A percentile compares a stretch with the other conserved stretches of the same genome.
These are phyloP conservation scores for Pelvicachromis taeniatus DNA, from an alignment of 2,113 vertebrate species.

Conservation along the genomic window DNA sequence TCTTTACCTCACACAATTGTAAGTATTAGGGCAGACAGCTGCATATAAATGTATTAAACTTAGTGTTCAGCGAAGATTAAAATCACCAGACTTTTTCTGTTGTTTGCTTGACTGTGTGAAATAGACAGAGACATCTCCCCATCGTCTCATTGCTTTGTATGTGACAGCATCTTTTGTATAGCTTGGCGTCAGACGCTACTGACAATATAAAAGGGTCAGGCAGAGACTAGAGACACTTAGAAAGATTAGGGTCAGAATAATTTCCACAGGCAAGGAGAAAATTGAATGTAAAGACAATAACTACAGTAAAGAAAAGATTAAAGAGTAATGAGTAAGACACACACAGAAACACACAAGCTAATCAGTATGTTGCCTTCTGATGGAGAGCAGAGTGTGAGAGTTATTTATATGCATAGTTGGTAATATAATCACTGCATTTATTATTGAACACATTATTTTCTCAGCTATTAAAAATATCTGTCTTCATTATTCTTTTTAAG, in stretches of 20 bases:
- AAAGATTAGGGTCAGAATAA: slow-evolving; percentile 57
- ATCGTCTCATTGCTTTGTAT: slow-evolving; percentile 17
- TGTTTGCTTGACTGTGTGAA: neutral
- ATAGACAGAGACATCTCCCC: slow-evolving; percentile 61
- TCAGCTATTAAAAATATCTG: neutral
- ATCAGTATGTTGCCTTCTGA: neutral
- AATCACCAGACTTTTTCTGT: neutral
- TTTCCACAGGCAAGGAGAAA: slow-evolving; percentile 44
- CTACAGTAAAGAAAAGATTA: neutral
- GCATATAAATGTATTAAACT: slow-evolving; percentile 27
- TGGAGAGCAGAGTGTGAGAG: neutral
- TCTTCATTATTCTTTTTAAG: neutral
- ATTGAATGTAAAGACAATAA: slow-evolving; percentile 27
- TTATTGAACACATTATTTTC: neutral
- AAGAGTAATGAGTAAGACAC: neutral
- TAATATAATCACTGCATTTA: neutral
- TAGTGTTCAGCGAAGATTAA: slow-evolving; percentile 27
- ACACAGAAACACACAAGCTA: slow-evolving; percentile 2
- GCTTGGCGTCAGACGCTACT: slow-evolving; percentile 53
- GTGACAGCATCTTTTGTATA: slow-evolving; percentile 54
- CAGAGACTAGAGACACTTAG: slow-evolving; percentile 10
- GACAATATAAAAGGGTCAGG: slow-evolving; percentile 28
- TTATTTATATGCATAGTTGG: neutral
- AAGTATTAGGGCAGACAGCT: slow-evolving; percentile 13
- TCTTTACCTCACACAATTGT: neutral